Evolutionary conservation across 1,140 invertebrate genomes (phyloP).

Genomic region (Cydia amplana): DNA sequence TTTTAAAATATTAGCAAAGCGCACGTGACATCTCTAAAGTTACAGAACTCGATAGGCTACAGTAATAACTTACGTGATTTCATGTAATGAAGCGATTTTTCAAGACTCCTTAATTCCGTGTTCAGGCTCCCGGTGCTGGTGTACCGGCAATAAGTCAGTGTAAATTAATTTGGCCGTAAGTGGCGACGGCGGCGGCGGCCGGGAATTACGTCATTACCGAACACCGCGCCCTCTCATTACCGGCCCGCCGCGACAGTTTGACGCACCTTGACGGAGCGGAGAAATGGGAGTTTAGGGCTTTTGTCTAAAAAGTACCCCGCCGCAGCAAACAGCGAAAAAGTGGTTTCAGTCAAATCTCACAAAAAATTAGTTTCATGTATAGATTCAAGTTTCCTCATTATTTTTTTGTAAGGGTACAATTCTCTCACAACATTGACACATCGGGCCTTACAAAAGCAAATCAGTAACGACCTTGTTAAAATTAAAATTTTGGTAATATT

Average conservation of each 20-base stretch:
- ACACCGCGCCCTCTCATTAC: slow-evolving; percentile 18
- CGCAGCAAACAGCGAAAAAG: neutral
- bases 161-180: slow-evolving; percentile 26
- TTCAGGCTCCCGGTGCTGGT: neutral
- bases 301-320: neutral
- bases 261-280: neutral
- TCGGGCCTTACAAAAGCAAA: too few relatives aligned
- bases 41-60: too few relatives aligned
- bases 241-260: slow-evolving; percentile 11
- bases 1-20: too few relatives aligned
- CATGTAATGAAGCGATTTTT: neutral
- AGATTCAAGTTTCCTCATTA: neutral
- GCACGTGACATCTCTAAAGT: too few relatives aligned
- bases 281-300: neutral
- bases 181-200: slow-evolving; percentile 21
- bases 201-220: slow-evolving; percentile 30
- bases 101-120: neutral
- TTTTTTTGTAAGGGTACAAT: neutral
- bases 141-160: slow-evolving; percentile 24
- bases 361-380: neutral
- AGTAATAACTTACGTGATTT: too few relatives aligned
- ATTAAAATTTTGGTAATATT: too few relatives aligned
- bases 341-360: neutral
- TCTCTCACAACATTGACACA: too few relatives aligned
- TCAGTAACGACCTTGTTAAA: too few relatives aligned